phyloP scores from a whole-genome alignment of 2,113 vertebrate species.

The Trinectes maculatus region DNA sequence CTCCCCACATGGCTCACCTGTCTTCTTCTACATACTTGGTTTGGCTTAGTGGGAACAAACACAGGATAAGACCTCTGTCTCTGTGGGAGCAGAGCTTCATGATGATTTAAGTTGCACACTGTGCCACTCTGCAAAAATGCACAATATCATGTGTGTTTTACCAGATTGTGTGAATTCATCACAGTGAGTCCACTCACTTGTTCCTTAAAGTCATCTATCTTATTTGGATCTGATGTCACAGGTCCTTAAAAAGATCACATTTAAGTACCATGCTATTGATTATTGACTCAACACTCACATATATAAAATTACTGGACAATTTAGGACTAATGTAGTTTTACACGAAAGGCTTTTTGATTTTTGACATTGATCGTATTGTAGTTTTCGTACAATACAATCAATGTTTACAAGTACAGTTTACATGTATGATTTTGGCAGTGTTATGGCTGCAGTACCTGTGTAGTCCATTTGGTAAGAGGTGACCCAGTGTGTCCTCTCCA shows the following conservation, averaged over 20 bases:
- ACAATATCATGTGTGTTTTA: conserved; percentile 41
- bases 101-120: conserved; percentile 1
- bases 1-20: conserved; percentile 40
- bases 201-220: conserved; percentile 79
- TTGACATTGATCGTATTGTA: too few relatives aligned
- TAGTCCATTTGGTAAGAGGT: conserved; percentile 81
- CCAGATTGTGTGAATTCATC: conserved; percentile 71
- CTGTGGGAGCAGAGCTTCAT: conserved; percentile 43
- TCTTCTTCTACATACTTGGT: conserved; percentile 63
- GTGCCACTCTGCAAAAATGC: neutral
- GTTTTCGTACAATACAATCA: too few relatives aligned
- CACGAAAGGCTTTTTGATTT: too few relatives aligned
- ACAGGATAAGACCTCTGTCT: conserved; percentile 65
- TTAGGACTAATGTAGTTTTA: too few relatives aligned
- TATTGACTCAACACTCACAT: neutral
- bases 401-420: too few relatives aligned
- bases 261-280: conserved; percentile 4
- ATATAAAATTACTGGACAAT: too few relatives aligned
- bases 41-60: conserved; percentile 69
- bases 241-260: conserved; percentile 73
- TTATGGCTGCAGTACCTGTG: conserved; percentile 70
- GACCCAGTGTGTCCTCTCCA: conserved; percentile 80
- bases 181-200: conserved; percentile 72
- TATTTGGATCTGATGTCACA: conserved; percentile 75
- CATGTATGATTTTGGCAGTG: neutral